Base-by-base conservation (phyloP, 1,140 invertebrate species). In the Trialeurodes vaporariorum region DNA sequence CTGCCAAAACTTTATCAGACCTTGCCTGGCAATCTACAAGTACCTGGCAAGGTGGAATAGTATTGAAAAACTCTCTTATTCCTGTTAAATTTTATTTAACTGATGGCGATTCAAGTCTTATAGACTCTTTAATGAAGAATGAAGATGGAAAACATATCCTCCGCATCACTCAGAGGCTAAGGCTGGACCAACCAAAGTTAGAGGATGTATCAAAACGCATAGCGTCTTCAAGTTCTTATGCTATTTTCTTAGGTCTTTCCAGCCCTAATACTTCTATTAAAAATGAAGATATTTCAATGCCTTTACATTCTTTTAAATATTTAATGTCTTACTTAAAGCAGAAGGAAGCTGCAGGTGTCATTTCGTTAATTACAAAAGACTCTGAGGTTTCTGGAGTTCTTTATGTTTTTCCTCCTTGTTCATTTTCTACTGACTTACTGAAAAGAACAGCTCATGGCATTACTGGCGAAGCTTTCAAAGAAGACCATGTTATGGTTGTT, bases 331-430 rank as follows among this genome's bases (percentile, higher is more conserved):
- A 98, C 77, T 79, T 98, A 25, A 97, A 97, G 76, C 94, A 97
- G 76, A 98, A 98, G 80, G 95, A 98, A 78, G 95, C 96, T 21
- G 95, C 95, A 58, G 96, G 96, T 68, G 94, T 98, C 0, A 96
- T 98, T 69, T 93, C 93, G 1, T 79, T 98, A 11, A 77, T 92
- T 1, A 93, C 92, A 72, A 93, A 93, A 76, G 90, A 93, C 75
- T 90, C 88, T 1, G 89, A 91, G 75, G 87, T 88, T 0, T 91
- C 90, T 1, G 94, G 94, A 61, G 93, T 98, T 1, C 81, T 98
- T 2, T 97, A 98, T 79, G 94, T 94, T 1, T 98, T 98, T 82
- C 96, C 88, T 74, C 95, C 86, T 71, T 96, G 91, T 79, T 84
- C 88, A 24, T 94, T 93, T 81, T 95, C 94, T 22, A 88, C 92